Percentiles rank a stretch among this genome's conserved stretches.
Conservation (phyloP, 2,888 invertebrate species). For the Dicroscelio sp. region DNA sequence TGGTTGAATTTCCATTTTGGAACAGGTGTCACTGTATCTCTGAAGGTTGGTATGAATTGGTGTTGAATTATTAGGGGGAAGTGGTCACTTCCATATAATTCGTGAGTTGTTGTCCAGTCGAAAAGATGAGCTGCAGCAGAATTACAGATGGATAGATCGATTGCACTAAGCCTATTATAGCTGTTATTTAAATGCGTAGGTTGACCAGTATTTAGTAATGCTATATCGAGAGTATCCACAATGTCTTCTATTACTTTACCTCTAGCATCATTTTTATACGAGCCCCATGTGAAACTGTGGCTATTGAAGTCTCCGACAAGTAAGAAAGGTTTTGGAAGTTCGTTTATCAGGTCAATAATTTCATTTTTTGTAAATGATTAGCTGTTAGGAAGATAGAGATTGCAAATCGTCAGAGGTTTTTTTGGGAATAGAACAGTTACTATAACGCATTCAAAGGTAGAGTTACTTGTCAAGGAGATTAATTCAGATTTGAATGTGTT, state of each 20-base stretch:
- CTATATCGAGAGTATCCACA: slow-evolving; percentile 27
- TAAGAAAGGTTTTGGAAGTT: slow-evolving; percentile 12
- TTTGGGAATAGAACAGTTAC: slow-evolving; percentile 16
- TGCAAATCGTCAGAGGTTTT: slow-evolving; percentile 17
- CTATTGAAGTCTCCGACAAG: slow-evolving; percentile 69
- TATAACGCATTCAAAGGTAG: slow-evolving; percentile 74
- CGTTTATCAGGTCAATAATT: not conserved
- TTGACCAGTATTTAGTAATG: slow-evolving; percentile 47
- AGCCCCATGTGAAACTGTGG: slow-evolving; percentile 74
- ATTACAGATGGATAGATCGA: slow-evolving; percentile 70
- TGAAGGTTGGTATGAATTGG: not conserved
- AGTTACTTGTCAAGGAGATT: not conserved
- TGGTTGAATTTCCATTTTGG: slow-evolving; percentile 67
- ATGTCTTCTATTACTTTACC: slow-evolving; percentile 75
- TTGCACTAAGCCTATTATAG: slow-evolving; percentile 65
- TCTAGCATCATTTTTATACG: slow-evolving; percentile 63
- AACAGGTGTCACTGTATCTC: not conserved
- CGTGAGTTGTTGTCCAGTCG: slow-evolving; percentile 40
- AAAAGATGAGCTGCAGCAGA: slow-evolving; percentile 25
- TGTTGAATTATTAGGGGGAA: slow-evolving; percentile 60
- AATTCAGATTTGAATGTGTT: slow-evolving; percentile 42
- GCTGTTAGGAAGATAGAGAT: not conserved
- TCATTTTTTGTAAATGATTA: not conserved
- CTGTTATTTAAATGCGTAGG: slow-evolving; percentile 76
- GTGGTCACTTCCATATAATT: slow-evolving; percentile 70